Base-by-base conservation (phyloP, 2,113 vertebrate genomes). In the Corydoras maculifer region DNA sequence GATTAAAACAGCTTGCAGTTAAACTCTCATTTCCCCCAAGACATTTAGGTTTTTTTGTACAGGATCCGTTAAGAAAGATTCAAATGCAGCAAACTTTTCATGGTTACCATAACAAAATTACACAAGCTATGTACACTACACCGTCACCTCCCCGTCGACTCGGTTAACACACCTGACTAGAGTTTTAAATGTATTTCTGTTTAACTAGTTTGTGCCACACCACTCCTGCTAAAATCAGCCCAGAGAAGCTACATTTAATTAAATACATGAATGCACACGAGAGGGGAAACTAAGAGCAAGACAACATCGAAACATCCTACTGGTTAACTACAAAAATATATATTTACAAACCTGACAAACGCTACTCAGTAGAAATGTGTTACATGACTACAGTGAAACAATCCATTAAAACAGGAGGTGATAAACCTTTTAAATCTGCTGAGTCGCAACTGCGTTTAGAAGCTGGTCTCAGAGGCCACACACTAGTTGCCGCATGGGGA, bases 41-140 rank as follows among this genome's bases (percentile, higher is more conserved):
- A 83, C 86, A 83, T 79, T 78, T 83, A 86, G 78, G 80, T 79
- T 76, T 87, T 53, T 82, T 87, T 90, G 73, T 89, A 90, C 87
- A 89, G 81, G 80, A 80, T 79, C 83, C 84, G 78, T 87, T 86
- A 81, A 79, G 83, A 89, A 89, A 87, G 74, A 81, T 82, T 83
- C 74, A 51, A 63, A 73, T 73, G 65, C 77, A 86, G 75, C 68
- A 69, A 72, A 80, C 79, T 67, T 79, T 72, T 78, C 82, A 77
- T 63, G 60, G 30, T 72, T 58, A 83, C 81, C 83, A 86, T 87
- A 84, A 86, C 87, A 89, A 86, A 80, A 81, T 84, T 84, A 88
- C 83, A 88, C 82, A 82, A 82, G 74, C 77, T 89, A 88, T 90
- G 83, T 89, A 89, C 89, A 90, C 54, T 51, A 78, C 72, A 63